These are phyloP conservation scores for Adela reaumurella DNA, from an alignment of 2,888 invertebrate species.

Conservation along the genomic window DNA sequence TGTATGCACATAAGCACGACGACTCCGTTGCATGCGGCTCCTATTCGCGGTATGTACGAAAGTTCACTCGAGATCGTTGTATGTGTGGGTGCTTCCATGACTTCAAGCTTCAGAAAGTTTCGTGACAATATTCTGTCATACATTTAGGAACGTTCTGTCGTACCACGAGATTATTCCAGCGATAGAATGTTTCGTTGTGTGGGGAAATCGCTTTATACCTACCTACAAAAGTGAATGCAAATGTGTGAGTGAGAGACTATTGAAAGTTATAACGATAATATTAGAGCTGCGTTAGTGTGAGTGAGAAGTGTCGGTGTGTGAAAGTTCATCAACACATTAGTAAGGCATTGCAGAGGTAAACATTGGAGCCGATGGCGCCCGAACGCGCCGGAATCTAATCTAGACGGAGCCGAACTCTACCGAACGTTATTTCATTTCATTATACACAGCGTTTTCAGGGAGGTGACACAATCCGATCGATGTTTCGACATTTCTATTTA, in stretches of 20 bases:
- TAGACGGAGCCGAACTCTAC: conserved; percentile 1
- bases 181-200: neutral
- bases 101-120: neutral
- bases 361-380: neutral
- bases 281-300: neutral
- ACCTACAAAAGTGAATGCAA: too few species aligned
- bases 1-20: too few species aligned
- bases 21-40: neutral
- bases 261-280: too few species aligned
- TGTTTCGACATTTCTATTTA: neutral
- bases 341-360: conserved; percentile 1
- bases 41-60: neutral
- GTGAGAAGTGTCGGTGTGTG: neutral
- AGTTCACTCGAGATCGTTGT: neutral
- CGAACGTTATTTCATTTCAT: conserved; percentile 1
- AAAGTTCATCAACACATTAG: conserved; percentile 1
- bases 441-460: neutral
- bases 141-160: too few species aligned
- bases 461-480: neutral
- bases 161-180: neutral
- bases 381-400: conserved; percentile 1
- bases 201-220: neutral
- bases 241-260: too few species aligned
- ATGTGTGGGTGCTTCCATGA: neutral
- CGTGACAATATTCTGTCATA: too few species aligned